phyloP scores from a whole-genome alignment of 1,140 invertebrate genomes.

The Ips typographus region DNA sequence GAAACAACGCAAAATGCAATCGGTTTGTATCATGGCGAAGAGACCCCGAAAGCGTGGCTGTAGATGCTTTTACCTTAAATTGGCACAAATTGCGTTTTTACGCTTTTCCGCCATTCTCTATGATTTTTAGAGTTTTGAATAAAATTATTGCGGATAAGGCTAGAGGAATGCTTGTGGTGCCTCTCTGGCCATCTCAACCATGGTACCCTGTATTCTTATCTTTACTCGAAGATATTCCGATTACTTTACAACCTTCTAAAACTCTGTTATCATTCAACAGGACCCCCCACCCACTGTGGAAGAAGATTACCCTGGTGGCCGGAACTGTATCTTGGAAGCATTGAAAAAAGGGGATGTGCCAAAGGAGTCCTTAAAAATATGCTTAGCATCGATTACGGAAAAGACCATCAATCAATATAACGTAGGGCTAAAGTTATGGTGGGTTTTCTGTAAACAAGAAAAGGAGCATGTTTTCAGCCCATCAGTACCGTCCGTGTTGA shows the following conservation, averaged over 20 bases:
- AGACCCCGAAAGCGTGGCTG: conserved; percentile 34
- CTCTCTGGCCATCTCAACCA: conserved; percentile 40
- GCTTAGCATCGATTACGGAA: conserved; percentile 8
- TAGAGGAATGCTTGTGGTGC: conserved; percentile 41
- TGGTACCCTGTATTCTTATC: conserved; percentile 40
- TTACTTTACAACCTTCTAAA: conserved; percentile 7
- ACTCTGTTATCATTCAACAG: conserved; percentile 30
- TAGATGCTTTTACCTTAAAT: conserved; percentile 44
- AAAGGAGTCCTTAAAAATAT: conserved; percentile 19
- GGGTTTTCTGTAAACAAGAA: conserved; percentile 3
- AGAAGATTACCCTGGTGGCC: conserved; percentile 31
- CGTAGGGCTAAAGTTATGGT: conserved; percentile 3
- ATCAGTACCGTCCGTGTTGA: conserved; percentile 3
- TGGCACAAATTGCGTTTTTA: conserved; percentile 41
- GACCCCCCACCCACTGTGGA: conserved; percentile 30
- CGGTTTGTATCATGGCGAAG: conserved; percentile 41
- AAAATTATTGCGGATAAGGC: conserved; percentile 42
- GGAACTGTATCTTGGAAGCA: conserved; percentile 40
- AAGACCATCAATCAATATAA: conserved; percentile 12
- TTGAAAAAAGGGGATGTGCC: conserved; percentile 7
- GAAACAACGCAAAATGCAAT: conserved; percentile 40
- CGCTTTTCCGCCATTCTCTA: conserved; percentile 42
- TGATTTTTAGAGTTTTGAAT: conserved; percentile 38
- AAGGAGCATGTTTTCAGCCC: background rate
- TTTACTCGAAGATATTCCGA: conserved; percentile 27